Conservation (phyloP, 1,140 invertebrate genomes). For the Aphaenogaster ashmeadi region DNA sequence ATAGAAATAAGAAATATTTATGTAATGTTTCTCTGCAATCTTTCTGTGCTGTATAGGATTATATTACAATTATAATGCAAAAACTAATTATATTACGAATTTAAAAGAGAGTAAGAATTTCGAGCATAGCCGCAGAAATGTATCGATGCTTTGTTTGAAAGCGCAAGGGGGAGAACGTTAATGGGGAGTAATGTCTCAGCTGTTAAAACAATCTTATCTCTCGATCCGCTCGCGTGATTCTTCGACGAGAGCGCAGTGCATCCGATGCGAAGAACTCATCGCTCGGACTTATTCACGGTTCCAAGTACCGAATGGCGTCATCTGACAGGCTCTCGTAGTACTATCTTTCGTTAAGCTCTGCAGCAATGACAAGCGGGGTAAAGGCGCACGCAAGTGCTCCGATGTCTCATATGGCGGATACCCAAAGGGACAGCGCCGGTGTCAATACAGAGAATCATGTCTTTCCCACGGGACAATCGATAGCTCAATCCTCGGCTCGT, state of each 20-base stretch:
- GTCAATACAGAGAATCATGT: neutral
- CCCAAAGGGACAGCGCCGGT: neutral
- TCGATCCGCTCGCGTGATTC: neutral
- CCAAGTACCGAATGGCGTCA: constrained; percentile 33
- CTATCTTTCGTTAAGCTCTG: neutral
- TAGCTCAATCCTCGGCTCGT: neutral
- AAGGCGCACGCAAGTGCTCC: constrained; percentile 21
- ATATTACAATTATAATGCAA: neutral
- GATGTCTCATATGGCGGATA: constrained; percentile 28
- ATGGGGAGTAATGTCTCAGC: neutral
- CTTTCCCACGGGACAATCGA: constrained; percentile 10
- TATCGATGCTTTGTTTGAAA: neutral
- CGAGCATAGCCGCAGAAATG: neutral
- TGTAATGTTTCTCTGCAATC: too few species aligned
- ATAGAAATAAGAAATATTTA: too few species aligned
- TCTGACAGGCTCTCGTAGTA: constrained; percentile 36
- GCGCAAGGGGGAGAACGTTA: neutral
- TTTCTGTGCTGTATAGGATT: too few species aligned
- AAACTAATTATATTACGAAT: neutral
- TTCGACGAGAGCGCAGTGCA: neutral
- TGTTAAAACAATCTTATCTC: constrained; percentile 24
- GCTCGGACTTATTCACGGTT: neutral
- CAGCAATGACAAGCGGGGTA: neutral
- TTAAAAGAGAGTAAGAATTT: neutral
- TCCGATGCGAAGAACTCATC: too few species aligned